phyloP scores from a whole-genome alignment of 2,888 invertebrate genomes.

The Drosophila tanythrix region DNA sequence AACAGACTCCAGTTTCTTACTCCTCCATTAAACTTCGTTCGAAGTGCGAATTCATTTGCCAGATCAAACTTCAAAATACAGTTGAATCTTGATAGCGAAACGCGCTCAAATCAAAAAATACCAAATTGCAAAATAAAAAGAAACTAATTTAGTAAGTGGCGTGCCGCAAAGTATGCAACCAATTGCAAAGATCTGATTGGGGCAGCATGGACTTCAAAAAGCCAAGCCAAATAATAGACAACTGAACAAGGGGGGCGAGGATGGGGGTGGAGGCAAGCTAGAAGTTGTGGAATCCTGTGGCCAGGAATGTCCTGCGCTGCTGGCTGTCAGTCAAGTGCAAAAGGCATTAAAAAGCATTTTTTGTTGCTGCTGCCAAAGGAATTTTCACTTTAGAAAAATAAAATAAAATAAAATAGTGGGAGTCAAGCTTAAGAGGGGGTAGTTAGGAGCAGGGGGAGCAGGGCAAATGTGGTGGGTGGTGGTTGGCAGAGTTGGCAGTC shows the following conservation, averaged over 20 bases:
- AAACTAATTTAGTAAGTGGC: conserved; percentile 69
- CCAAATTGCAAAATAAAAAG: conserved; percentile 2
- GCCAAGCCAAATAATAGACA: conserved; percentile 49
- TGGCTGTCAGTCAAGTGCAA: conserved; percentile 71
- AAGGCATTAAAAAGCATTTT: conserved; percentile 69
- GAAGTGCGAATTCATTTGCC: conserved; percentile 28
- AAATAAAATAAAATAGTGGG: conserved; percentile 39
- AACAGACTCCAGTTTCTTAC: neutral
- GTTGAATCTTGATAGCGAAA: conserved; percentile 35
- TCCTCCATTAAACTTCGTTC: conserved; percentile 1
- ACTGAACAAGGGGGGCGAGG: neutral
- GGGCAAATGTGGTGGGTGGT: neutral
- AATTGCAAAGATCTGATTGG: conserved; percentile 56
- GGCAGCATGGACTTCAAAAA: conserved; percentile 48
- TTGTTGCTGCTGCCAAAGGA: conserved; percentile 64
- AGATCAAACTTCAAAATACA: conserved; percentile 13
- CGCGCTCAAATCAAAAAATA: neutral
- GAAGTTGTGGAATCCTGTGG: conserved; percentile 2
- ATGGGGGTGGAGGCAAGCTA: neutral
- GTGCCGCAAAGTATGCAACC: conserved; percentile 69
- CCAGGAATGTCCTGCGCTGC: neutral
- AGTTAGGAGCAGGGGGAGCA: conserved; percentile 7
- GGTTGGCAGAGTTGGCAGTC: conserved; percentile 32
- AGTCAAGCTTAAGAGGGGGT: conserved; percentile 4
- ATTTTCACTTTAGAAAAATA: conserved; percentile 72